A percentile compares a stretch with the other conserved stretches of the same genome.
Conservation (phyloP, 2,888 invertebrate genomes). For the Nematopogon swammerdamellus region DNA sequence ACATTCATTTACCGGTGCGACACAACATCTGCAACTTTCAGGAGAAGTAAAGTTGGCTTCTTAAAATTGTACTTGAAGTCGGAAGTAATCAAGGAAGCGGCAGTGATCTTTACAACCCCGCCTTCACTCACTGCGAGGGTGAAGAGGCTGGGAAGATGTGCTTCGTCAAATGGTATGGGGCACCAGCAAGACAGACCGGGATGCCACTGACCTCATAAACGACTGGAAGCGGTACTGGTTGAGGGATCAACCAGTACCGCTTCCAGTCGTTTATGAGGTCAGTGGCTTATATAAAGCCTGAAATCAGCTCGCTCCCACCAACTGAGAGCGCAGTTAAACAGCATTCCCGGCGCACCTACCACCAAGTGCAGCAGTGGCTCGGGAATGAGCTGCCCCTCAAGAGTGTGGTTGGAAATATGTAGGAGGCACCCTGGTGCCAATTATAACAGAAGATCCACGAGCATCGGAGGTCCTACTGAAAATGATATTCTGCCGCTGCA, state of each 20-base stretch:
- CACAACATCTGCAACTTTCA: conserved; percentile 7
- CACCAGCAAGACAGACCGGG: conserved; percentile 3
- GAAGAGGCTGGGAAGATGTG: conserved; percentile 5
- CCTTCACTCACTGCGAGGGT: conserved; percentile 3
- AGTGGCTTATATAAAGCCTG: conserved; percentile 7
- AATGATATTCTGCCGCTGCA: conserved; percentile 7
- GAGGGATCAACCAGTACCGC: conserved; percentile 1
- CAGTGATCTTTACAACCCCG: conserved; percentile 5
- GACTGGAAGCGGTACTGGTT: too few relatives aligned
- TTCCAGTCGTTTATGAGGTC: conserved; percentile 3
- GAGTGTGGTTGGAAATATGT: conserved; percentile 6
- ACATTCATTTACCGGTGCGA: conserved; percentile 12
- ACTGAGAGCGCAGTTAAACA: conserved; percentile 4
- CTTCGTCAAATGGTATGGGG: conserved; percentile 6
- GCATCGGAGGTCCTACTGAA: conserved; percentile 8
- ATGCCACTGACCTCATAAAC: too few relatives aligned
- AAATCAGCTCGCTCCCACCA: conserved; percentile 6
- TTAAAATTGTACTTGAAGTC: conserved; percentile 5
- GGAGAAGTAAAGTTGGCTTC: conserved; percentile 6
- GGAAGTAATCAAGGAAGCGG: conserved; percentile 4
- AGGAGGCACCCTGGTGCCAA: conserved; percentile 5
- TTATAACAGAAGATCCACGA: conserved; percentile 4
- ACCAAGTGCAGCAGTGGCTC: conserved; percentile 7
- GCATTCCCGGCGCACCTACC: conserved; percentile 6
- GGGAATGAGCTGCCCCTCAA: conserved; percentile 6